Evolutionary conservation across 2,113 vertebrate species (phyloP).

Genomic region (Colossoma macropomum): DNA sequence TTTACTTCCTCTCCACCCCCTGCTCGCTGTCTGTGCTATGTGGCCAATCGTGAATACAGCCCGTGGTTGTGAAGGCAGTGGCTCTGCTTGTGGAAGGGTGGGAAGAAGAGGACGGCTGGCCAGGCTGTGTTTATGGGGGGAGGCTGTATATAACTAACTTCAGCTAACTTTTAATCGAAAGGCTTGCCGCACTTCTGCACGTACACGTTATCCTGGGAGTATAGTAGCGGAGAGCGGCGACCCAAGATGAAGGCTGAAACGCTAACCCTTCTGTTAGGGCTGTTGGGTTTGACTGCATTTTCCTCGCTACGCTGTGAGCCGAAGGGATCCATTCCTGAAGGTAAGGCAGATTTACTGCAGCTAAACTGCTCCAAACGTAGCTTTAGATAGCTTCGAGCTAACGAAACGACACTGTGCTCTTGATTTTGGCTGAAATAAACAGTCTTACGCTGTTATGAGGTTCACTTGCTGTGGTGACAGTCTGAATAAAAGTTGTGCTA

Average conservation of each 20-base stretch:
- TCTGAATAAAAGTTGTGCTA: neutral
- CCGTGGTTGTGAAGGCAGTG: too few species aligned
- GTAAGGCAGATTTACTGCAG: constrained; percentile 55
- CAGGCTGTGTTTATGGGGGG: constrained; percentile 19
- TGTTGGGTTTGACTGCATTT: constrained; percentile 36
- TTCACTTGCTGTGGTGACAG: neutral
- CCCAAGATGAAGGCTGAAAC: constrained; percentile 51
- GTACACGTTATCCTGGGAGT: neutral
- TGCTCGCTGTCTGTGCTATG: too few species aligned
- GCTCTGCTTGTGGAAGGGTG: neutral
- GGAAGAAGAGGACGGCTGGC: constrained; percentile 6
- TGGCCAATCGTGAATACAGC: too few species aligned
- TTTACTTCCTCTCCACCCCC: too few species aligned
- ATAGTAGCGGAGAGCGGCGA: neutral
- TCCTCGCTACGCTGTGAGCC: constrained; percentile 47
- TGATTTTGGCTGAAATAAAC: neutral
- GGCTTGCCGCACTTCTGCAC: neutral
- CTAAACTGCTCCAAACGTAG: neutral
- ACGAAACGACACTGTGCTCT: neutral
- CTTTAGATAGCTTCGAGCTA: neutral
- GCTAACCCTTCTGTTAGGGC: constrained; percentile 15
- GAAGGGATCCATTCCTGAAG: constrained; percentile 58
- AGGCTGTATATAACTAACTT: neutral
- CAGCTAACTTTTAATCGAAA: constrained; percentile 48
- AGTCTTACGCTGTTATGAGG: neutral